phyloP scores from a whole-genome alignment of 2,797 vertebrate species.

The Macrochelys suwanniensis region DNA sequence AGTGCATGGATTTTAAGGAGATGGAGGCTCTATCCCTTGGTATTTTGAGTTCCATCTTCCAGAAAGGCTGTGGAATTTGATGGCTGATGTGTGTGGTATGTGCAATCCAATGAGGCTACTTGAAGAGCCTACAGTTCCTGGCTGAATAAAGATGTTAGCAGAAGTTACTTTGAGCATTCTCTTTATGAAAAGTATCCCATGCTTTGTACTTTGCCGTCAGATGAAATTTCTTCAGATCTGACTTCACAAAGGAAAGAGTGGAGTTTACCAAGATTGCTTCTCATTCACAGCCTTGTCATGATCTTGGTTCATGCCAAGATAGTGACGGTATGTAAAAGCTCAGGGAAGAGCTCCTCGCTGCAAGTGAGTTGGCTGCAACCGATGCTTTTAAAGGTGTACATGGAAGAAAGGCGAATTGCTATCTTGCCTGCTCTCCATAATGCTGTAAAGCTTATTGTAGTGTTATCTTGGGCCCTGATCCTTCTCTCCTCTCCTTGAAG shows the following conservation, averaged over 20 bases:
- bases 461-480: neutral
- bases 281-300: neutral
- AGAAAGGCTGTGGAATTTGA: slow-evolving; percentile 57
- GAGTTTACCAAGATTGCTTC: neutral
- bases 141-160: neutral
- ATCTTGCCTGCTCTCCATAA: neutral
- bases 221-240: neutral
- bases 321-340: neutral
- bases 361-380: neutral
- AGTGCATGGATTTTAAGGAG: neutral
- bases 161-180: neutral
- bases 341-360: slow-evolving; percentile 52
- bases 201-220: neutral
- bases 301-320: neutral
- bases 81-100: slow-evolving; percentile 65
- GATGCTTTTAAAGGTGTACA: neutral
- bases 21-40: slow-evolving; percentile 39
- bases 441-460: neutral
- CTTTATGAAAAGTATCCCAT: neutral
- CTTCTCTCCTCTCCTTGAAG: neutral
- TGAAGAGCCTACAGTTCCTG: neutral
- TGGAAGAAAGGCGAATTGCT: neutral
- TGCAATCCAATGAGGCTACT: slow-evolving; percentile 50
- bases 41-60: slow-evolving; percentile 10
- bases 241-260: neutral